Evolutionary conservation across 2,888 invertebrate species (phyloP), one percentile per base, ranked within the genome.

Genomic region (Calliphora vomitoria): DNA sequence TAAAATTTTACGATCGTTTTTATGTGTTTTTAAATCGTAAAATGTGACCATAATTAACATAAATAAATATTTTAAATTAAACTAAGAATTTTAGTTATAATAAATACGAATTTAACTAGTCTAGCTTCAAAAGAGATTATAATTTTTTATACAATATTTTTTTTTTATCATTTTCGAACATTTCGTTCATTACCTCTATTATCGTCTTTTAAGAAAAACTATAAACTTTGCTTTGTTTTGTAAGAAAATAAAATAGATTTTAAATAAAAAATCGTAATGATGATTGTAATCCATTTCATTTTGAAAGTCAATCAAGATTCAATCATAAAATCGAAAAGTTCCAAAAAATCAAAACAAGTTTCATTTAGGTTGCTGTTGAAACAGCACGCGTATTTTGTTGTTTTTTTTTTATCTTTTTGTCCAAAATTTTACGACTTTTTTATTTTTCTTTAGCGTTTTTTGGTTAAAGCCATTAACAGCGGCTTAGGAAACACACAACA

Each of bases 1-100:
- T 53, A 4, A 76, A 62, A 69, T 81, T 83, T 86, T 74, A 87
- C 41, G 87, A 81, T 66, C 11, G 6, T 58, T 80, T 87, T 84
- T 80, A 81, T 76, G 50, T 20, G 47, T 68, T 58, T 53, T 82
- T 38, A 38, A 75, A 47, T 80, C 83, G 64, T 86, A 71, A 82
- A 82, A 62, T 68, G 44, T 53, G 35, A 58, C 41, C 60, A 62
- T 71, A 80, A 86, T 86, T 83, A 75, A 83, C 80, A 71, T 83
- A 72, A 69, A 80, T 86, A 66, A 71, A 72, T 68, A 53, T 72
- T 74, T 53, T 25, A 53, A 64, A 69, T 38, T 60, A 15, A 69
- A 75, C 47, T 50, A 25, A 78, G 47, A 60, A 66, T 58, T 78
- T 79, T 58, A 66, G 71, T 79, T 58, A 66, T 66, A 66, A 62